Evolutionary conservation across 2,797 vertebrate species (phyloP).

Genomic region (Salarias fasciatus): DNA sequence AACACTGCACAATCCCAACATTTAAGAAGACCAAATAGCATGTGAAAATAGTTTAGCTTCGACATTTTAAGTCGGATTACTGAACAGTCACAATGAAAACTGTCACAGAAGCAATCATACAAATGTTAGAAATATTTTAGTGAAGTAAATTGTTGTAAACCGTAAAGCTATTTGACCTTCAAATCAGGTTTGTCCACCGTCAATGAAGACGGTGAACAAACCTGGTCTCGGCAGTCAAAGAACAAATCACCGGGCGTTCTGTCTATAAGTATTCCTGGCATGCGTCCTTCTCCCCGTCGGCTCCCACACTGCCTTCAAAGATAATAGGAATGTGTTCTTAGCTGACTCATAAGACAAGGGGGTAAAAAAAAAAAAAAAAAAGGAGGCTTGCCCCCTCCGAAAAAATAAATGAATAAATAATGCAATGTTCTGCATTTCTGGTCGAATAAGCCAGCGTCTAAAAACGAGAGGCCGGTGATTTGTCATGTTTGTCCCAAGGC

Average conservation of each 20-base stretch:
- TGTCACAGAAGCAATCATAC: neutral
- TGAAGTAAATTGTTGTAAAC: neutral
- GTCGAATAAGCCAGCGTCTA: slow-evolving; percentile 27
- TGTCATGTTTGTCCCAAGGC: slow-evolving; percentile 59
- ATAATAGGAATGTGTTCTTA: slow-evolving; percentile 10
- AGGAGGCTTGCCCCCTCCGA: too few relatives aligned
- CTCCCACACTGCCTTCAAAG: slow-evolving; percentile 6
- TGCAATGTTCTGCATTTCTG: slow-evolving; percentile 24
- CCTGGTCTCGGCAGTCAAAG: slow-evolving; percentile 24
- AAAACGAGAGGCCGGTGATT: slow-evolving; percentile 64
- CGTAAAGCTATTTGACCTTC: slow-evolving; percentile 1
- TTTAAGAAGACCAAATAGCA: neutral
- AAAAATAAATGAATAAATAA: slow-evolving; percentile 31
- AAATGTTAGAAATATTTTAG: neutral
- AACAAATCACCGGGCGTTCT: slow-evolving; percentile 61
- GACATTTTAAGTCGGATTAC: neutral
- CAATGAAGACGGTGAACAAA: neutral
- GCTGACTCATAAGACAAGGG: slow-evolving; percentile 15
- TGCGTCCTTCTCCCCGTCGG: neutral
- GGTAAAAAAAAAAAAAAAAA: neutral
- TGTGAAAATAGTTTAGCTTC: slow-evolving; percentile 4
- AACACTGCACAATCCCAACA: too few relatives aligned
- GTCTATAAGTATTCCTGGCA: slow-evolving; percentile 11
- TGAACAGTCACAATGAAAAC: neutral
- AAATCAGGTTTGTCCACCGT: slow-evolving; percentile 11